Conservation (phyloP, 2,113 vertebrate genomes). For the Pionites leucogaster region DNA sequence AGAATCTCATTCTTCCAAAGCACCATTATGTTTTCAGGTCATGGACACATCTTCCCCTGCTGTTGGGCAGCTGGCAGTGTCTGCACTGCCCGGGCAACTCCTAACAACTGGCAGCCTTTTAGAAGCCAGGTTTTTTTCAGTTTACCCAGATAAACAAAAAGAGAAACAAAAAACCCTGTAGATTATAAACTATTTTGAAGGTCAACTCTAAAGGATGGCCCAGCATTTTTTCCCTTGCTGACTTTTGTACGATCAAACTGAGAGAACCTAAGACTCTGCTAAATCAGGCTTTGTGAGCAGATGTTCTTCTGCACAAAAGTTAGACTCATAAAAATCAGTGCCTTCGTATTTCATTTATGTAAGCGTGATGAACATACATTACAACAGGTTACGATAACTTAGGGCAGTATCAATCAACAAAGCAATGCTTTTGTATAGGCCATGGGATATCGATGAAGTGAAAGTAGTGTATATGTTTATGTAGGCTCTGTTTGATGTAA, state of each 20-base stretch:
- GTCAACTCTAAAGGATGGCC: not conserved
- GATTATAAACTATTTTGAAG: not conserved
- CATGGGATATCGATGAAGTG: not conserved
- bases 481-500: conserved; percentile 33
- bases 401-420: not conserved
- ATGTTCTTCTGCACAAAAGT: not conserved
- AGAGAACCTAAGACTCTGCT: not conserved
- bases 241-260: not conserved
- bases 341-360: not conserved
- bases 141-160: not conserved
- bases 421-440: not conserved
- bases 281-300: not conserved
- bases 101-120: not conserved
- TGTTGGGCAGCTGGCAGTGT: not conserved
- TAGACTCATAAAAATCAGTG: not conserved
- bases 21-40: not conserved
- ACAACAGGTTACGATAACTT: not conserved
- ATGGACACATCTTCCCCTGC: not conserved
- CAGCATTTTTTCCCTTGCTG: not conserved
- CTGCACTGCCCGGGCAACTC: not conserved
- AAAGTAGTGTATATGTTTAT: not conserved
- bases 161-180: not conserved
- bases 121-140: not conserved
- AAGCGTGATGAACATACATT: not conserved
- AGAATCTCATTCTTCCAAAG: not conserved